Evolutionary conservation across 2,113 vertebrate species (phyloP).

Genomic region (Pelecanoides urinatrix): DNA sequence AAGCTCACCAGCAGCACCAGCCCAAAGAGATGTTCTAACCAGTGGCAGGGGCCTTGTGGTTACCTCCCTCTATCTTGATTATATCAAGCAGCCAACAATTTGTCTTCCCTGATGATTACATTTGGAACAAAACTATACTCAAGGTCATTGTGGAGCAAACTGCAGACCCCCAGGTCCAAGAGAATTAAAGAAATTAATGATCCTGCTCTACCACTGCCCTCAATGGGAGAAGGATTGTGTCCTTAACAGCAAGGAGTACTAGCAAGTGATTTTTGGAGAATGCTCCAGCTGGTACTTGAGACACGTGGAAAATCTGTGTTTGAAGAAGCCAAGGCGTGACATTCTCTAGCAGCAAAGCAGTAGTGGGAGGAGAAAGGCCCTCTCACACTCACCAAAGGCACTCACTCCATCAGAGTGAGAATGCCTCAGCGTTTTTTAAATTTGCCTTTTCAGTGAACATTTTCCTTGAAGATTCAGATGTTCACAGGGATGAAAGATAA

Average conservation of each 20-base stretch:
- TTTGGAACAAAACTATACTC: background rate
- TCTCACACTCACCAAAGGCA: background rate
- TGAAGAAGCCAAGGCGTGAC: background rate
- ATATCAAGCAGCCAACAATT: background rate
- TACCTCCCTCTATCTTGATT: background rate
- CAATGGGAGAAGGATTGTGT: background rate
- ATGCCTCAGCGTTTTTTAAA: background rate
- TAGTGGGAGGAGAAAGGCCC: background rate
- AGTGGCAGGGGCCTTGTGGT: background rate
- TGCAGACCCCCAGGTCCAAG: background rate
- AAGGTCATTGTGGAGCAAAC: background rate
- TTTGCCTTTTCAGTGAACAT: background rate
- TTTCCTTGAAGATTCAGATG: background rate
- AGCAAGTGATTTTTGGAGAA: background rate
- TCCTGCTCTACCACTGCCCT: background rate
- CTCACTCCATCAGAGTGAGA: background rate
- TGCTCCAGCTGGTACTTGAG: background rate
- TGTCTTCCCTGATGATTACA: background rate
- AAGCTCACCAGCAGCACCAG: background rate
- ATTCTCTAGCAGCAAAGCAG: background rate
- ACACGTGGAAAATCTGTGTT: background rate
- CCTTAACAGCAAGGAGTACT: background rate
- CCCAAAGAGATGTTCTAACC: background rate
- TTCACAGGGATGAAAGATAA: background rate
- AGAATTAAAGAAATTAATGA: background rate